Conservation (phyloP, 2,797 vertebrate genomes). For the Setipinna tenuifilis region DNA sequence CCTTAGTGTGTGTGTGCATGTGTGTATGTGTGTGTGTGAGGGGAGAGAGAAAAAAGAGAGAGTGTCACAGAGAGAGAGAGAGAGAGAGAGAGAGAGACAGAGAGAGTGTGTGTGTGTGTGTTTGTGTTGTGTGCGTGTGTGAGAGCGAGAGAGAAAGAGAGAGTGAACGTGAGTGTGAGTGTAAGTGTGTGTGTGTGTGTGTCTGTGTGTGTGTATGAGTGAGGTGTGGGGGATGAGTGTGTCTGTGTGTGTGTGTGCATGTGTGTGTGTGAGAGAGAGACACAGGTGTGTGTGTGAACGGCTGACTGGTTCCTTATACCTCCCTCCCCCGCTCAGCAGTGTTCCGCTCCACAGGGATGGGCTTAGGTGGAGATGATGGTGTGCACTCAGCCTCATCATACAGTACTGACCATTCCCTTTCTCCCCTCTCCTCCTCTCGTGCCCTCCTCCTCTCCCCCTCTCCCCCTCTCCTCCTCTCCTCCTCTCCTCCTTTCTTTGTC, state of each 20-base stretch:
- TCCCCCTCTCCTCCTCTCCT: too few relatives aligned
- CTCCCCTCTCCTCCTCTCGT: background rate
- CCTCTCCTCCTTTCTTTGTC: too few relatives aligned
- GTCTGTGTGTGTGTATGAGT: background rate
- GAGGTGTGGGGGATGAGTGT: background rate
- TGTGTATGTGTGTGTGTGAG: too few relatives aligned
- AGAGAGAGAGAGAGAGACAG: too few relatives aligned
- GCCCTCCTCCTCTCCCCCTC: background rate
- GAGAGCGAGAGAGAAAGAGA: too few relatives aligned
- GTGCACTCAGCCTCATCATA: background rate
- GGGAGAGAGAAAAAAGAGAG: too few relatives aligned
- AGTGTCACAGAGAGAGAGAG: too few relatives aligned
- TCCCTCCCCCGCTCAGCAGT: background rate
- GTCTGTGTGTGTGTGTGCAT: background rate
- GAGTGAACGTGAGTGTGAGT: too few relatives aligned
- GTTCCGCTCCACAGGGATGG: background rate
- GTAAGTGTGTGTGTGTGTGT: too few relatives aligned
- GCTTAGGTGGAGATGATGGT: conserved; percentile 9
- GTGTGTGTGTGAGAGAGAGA: background rate
- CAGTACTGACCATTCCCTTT: background rate
- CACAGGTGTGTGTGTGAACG: background rate
- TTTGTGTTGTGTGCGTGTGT: too few relatives aligned
- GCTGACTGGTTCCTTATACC: background rate
- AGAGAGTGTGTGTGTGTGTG: too few relatives aligned
- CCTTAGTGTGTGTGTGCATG: too few relatives aligned